Conservation (phyloP, 1,140 invertebrate genomes). For the Adelges cooleyi region DNA sequence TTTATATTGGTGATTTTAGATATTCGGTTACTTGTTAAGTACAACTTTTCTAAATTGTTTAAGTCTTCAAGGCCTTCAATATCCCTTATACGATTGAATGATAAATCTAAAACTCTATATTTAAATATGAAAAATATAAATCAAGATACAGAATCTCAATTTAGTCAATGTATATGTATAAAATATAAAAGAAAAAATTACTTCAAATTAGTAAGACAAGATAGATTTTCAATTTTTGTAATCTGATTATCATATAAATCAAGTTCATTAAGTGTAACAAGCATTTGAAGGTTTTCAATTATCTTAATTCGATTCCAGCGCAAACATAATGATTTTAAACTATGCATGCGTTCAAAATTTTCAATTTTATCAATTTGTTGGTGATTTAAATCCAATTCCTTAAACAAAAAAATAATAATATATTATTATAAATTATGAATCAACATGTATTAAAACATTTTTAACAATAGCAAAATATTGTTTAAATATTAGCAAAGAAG, state of each 20-base stretch:
- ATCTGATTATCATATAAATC: slow-evolving; percentile 97
- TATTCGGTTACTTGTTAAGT: slow-evolving; percentile 87
- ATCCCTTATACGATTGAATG: slow-evolving; percentile 89
- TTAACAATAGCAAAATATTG: too few relatives aligned
- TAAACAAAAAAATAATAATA: slow-evolving; percentile 32
- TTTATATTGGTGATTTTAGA: slow-evolving; percentile 81
- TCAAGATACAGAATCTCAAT: not conserved
- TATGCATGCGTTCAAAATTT: slow-evolving; percentile 60
- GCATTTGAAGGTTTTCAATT: slow-evolving; percentile 72
- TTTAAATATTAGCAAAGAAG: too few relatives aligned
- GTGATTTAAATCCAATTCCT: slow-evolving; percentile 80
- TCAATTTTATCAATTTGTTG: slow-evolving; percentile 67
- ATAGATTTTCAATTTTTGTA: slow-evolving; percentile 76
- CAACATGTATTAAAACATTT: too few relatives aligned
- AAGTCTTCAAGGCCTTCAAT: slow-evolving; percentile 77
- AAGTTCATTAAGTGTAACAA: slow-evolving; percentile 67
- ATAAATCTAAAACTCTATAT: slow-evolving; percentile 76
- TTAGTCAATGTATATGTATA: too few relatives aligned
- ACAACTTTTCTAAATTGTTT: slow-evolving; percentile 74
- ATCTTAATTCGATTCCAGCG: slow-evolving; percentile 92
- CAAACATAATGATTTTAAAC: slow-evolving; percentile 68
- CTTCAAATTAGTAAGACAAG: slow-evolving; percentile 77
- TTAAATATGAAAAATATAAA: slow-evolving; percentile 32
- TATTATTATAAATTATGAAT: not conserved
- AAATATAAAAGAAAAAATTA: too few relatives aligned